Conservation (phyloP, 1,140 invertebrate genomes). For the Macrobrachium nipponense region DNA sequence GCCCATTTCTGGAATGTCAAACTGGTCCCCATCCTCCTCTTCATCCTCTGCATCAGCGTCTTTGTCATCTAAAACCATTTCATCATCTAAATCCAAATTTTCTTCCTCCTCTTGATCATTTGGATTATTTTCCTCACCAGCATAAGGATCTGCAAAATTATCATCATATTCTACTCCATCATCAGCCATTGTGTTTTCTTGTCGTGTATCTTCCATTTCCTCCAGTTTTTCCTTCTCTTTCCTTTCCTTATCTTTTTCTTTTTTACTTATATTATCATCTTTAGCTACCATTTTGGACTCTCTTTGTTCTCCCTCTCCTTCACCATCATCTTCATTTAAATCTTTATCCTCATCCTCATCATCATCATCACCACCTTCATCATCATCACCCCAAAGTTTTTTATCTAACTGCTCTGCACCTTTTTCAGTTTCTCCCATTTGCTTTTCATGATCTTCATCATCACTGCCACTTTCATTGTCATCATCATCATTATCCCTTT, state of each 20-base stretch:
- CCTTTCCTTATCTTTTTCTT: conserved; percentile 69
- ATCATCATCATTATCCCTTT: conserved; percentile 73
- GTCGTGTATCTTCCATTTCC: conserved; percentile 65
- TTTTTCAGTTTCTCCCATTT: conserved; percentile 94
- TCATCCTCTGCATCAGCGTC: conserved; percentile 68
- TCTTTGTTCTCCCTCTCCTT: conserved; percentile 62
- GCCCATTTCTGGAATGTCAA: conserved; percentile 58
- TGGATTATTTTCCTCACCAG: conserved; percentile 69
- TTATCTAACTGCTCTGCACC: conserved; percentile 81
- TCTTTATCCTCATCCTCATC: conserved; percentile 76
- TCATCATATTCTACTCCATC: conserved; percentile 65
- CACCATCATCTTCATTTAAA: conserved; percentile 69
- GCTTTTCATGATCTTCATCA: conserved; percentile 86
- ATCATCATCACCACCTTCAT: conserved; percentile 75
- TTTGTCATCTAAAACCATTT: conserved; percentile 70
- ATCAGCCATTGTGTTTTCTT: conserved; percentile 63
- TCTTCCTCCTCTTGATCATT: conserved; percentile 67
- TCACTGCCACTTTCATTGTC: conserved; percentile 76
- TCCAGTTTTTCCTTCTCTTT: conserved; percentile 66
- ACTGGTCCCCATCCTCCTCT: conserved; percentile 65
- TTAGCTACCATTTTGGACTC: conserved; percentile 65
- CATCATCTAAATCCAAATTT: conserved; percentile 67
- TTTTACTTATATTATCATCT: conserved; percentile 68
- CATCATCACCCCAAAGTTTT: conserved; percentile 72
- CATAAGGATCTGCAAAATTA: conserved; percentile 63